Percentiles rank a stretch among this genome's conserved stretches.
Conservation (phyloP, 1,140 invertebrate species). For the Oncopodura yosiiana region DNA sequence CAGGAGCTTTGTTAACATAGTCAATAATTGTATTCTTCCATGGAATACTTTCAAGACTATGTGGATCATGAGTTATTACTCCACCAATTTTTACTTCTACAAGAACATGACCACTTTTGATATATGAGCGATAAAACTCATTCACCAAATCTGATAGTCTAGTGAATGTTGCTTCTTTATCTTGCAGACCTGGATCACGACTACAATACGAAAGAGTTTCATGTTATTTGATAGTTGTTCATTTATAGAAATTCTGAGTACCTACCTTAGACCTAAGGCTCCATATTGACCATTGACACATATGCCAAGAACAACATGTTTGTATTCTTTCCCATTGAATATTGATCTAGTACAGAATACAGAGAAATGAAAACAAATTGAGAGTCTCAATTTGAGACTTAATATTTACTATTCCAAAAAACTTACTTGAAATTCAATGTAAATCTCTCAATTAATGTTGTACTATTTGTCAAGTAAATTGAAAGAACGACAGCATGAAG, state of each 20-base stretch:
- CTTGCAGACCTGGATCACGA: conserved; percentile 28
- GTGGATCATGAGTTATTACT: conserved; percentile 29
- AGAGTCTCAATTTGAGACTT: background rate
- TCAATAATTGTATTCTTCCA: conserved; percentile 10
- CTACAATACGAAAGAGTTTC: too few relatives aligned
- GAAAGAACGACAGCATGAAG: conserved; percentile 30
- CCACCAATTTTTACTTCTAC: conserved; percentile 29
- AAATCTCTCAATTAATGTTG: conserved; percentile 26
- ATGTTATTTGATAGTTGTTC: too few relatives aligned
- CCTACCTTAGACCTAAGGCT: too few relatives aligned
- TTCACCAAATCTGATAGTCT: conserved; percentile 26
- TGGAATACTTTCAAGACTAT: conserved; percentile 17
- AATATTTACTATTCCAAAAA: background rate
- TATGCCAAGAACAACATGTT: conserved; percentile 32
- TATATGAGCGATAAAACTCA: conserved; percentile 21
- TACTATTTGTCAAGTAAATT: conserved; percentile 29
- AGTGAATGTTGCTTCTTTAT: conserved; percentile 20
- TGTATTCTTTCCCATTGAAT: conserved; percentile 30
- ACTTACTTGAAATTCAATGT: conserved; percentile 33
- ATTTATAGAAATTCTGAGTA: too few relatives aligned
- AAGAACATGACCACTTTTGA: conserved; percentile 27
- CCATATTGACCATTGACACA: conserved; percentile 29
- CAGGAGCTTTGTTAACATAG: background rate
- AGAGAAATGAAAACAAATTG: background rate
- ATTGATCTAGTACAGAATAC: conserved; percentile 15